Evolutionary conservation across 2,888 invertebrate genomes (phyloP).

Genomic region (Alloplasta piceator): DNA sequence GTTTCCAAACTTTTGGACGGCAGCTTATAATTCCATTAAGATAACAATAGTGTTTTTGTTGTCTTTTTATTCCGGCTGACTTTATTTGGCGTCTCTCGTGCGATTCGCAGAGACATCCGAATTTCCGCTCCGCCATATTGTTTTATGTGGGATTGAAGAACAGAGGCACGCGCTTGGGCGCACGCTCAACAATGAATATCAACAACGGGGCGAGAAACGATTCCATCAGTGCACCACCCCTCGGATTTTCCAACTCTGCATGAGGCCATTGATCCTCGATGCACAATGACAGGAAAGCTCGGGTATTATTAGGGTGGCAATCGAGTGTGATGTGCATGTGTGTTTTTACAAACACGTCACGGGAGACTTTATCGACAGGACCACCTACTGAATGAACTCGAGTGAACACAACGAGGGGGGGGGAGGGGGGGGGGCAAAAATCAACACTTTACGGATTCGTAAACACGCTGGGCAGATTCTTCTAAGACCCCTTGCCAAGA

Average conservation of each 20-base stretch:
- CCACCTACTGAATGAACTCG: neutral
- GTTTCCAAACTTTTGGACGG: too few species aligned
- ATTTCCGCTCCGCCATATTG: constrained; percentile 58
- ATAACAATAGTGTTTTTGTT: constrained; percentile 52
- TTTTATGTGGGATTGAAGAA: constrained; percentile 52
- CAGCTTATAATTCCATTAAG: constrained; percentile 78
- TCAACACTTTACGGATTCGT: neutral
- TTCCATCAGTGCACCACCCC: constrained; percentile 55
- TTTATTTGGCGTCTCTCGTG: constrained; percentile 20
- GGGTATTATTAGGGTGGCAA: constrained; percentile 1
- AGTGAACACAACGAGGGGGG: neutral
- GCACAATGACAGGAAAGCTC: constrained; percentile 47
- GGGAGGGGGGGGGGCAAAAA: neutral
- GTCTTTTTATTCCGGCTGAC: constrained; percentile 25
- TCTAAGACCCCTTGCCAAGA: neutral
- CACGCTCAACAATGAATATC: constrained; percentile 61
- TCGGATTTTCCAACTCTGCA: constrained; percentile 38
- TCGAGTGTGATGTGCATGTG: constrained; percentile 34
- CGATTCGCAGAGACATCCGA: constrained; percentile 32
- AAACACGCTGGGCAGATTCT: neutral
- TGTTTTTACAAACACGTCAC: constrained; percentile 52
- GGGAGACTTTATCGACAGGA: neutral
- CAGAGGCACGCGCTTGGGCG: constrained; percentile 60
- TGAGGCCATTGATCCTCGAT: constrained; percentile 61
- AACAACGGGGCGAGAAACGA: constrained; percentile 53